Percentiles rank a stretch among this genome's conserved stretches.
Conservation (phyloP, 2,888 invertebrate species). For the Archips crataeganus region DNA sequence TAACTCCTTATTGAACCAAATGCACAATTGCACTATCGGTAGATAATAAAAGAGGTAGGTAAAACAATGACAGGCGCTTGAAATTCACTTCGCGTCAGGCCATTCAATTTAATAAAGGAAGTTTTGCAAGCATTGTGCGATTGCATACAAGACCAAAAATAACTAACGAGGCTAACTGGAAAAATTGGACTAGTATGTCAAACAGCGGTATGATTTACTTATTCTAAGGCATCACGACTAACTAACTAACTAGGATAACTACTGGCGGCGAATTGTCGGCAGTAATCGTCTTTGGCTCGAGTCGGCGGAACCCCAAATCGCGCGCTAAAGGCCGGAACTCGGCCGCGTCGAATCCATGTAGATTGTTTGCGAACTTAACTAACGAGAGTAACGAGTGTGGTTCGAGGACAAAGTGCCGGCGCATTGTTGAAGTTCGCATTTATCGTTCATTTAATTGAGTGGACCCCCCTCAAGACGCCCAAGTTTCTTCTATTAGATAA, state of each 20-base stretch:
- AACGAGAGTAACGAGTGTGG: slow-evolving; percentile 68
- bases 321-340: slow-evolving; percentile 62
- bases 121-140: slow-evolving; percentile 61
- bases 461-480: slow-evolving; percentile 51
- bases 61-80: slow-evolving; percentile 47
- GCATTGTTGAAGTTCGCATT: slow-evolving; percentile 58
- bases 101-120: slow-evolving; percentile 52
- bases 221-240: background rate
- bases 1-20: slow-evolving; percentile 17
- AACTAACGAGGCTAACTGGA: background rate
- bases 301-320: slow-evolving; percentile 10
- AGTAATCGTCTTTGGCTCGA: slow-evolving; percentile 8
- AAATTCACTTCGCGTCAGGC: slow-evolving; percentile 53
- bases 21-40: slow-evolving; percentile 34
- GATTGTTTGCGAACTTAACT: slow-evolving; percentile 67
- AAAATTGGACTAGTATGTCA: background rate
- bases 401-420: slow-evolving; percentile 43
- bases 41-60: slow-evolving; percentile 43
- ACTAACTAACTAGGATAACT: slow-evolving; percentile 2
- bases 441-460: slow-evolving; percentile 60
- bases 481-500: slow-evolving; percentile 49
- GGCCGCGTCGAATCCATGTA: slow-evolving; percentile 58
- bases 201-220: background rate
- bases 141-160: slow-evolving; percentile 63
- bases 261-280: slow-evolving; percentile 5